A percentile compares a stretch with the other conserved stretches of the same genome.
Evolutionary conservation across 2,113 vertebrate species (phyloP).

Genomic region (Centropus unirufus): DNA sequence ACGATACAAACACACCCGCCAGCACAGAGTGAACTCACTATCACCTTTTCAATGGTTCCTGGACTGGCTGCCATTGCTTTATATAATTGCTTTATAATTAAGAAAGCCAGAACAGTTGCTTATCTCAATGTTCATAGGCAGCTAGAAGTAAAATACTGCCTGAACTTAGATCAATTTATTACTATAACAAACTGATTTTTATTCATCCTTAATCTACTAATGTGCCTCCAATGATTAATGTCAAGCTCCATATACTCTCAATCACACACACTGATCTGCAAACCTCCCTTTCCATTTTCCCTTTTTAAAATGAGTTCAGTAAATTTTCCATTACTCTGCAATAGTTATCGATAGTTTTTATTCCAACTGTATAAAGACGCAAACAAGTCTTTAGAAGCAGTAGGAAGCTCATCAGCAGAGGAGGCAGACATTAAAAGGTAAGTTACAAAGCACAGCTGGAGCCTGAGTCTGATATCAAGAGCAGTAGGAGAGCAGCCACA

Average conservation of each 20-base stretch:
- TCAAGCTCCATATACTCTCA: background rate
- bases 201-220: background rate
- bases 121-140: background rate
- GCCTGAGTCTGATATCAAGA: conserved; percentile 50
- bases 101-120: conserved; percentile 8
- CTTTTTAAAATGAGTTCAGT: background rate
- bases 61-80: background rate
- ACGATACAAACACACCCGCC: background rate
- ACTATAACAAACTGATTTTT: background rate
- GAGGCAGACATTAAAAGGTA: conserved; percentile 44
- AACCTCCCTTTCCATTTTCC: conserved; percentile 9
- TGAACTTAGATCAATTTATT: background rate
- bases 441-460: conserved; percentile 55
- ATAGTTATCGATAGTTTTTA: conserved; percentile 26
- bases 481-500: conserved; percentile 61
- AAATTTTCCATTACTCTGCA: background rate
- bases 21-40: background rate
- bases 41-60: background rate
- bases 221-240: background rate
- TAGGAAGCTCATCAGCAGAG: conserved; percentile 58
- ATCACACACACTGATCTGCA: conserved; percentile 19
- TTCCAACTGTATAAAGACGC: conserved; percentile 25
- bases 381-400: conserved; percentile 38
- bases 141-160: background rate
- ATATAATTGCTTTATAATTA: conserved; percentile 24